Conservation (phyloP, 2,797 vertebrate species). For the Botia kubotai region DNA sequence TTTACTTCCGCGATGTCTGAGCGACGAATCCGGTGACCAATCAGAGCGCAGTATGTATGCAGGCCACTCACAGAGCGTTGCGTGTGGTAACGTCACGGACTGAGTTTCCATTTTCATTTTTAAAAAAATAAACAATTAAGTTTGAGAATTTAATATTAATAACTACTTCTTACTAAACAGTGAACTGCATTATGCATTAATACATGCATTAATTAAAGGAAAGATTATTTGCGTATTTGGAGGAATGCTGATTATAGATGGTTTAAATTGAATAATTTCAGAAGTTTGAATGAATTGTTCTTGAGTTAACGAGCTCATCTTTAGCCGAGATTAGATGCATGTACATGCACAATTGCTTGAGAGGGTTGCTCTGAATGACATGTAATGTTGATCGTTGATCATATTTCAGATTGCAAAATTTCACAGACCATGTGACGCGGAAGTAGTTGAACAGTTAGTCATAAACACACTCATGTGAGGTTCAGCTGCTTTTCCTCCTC, state of each 20-base stretch:
- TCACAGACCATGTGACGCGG: neutral
- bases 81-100: neutral
- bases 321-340: neutral
- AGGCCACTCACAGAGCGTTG: neutral
- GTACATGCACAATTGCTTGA: neutral
- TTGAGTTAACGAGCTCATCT: neutral
- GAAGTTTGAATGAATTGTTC: neutral
- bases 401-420: no score
- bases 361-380: neutral
- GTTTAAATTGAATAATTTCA: neutral
- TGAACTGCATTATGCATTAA: no score
- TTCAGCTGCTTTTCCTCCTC: neutral
- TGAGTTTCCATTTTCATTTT: no score
- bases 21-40: neutral
- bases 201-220: no score
- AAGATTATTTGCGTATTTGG: no score
- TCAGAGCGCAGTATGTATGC: neutral
- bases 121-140: no score
- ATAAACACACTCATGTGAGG: neutral
- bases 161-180: no score
- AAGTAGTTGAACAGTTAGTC: neutral
- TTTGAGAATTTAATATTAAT: no score
- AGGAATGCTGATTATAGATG: neutral
- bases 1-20: slow-evolving; percentile 7
- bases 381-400: neutral